Evolutionary conservation across 2,888 invertebrate species (phyloP), one percentile per base, ranked within the genome.

Genomic region (Agapostemon virescens): DNA sequence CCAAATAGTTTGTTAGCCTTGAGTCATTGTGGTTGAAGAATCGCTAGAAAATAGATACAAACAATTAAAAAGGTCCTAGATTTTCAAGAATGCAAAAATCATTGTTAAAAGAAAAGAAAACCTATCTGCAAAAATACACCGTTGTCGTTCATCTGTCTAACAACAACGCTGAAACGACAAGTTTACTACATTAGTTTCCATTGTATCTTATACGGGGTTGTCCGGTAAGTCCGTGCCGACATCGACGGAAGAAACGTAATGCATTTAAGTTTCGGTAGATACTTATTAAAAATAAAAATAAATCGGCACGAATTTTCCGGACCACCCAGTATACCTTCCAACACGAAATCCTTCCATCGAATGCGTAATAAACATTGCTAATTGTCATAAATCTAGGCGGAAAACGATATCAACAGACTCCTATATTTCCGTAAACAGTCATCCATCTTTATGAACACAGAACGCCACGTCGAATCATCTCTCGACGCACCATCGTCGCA

Each of bases 91-190:
- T 55, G 26, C 26, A 55, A 15, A 26, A 26, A 55, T 26, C 6
- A 15, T 55, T 23, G 26, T 4, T 26, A 0, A 55, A 55, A 6
- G 7, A n/a, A n/a, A n/a, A n/a, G n/a, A n/a, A n/a, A n/a, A n/a
- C 15, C 2, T 20, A 26, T 40, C 15, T 38, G 33, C 52, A 52
- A 3, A 23, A 33, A 2, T 33, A 23, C 36, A 13, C 1, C 23
- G 40, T 30, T 68, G 13, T n/a, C 38, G 42, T 42, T 61, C 42
- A 58, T 33, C n/a, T 5, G 13, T 2, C 9, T 64, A 52, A 33
- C 45, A 40, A 52, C 61, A 20, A 42, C 63, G 26, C 61, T n/a
- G 33, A 74, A 74, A 45, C 26, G 74, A 74, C 11, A 64, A 52
- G 30, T 74, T 61, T 68, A 68, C 68, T 20, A 40, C 17, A 42